phyloP scores from a whole-genome alignment of 2,113 vertebrate species.

The Varanus salvator region DNA sequence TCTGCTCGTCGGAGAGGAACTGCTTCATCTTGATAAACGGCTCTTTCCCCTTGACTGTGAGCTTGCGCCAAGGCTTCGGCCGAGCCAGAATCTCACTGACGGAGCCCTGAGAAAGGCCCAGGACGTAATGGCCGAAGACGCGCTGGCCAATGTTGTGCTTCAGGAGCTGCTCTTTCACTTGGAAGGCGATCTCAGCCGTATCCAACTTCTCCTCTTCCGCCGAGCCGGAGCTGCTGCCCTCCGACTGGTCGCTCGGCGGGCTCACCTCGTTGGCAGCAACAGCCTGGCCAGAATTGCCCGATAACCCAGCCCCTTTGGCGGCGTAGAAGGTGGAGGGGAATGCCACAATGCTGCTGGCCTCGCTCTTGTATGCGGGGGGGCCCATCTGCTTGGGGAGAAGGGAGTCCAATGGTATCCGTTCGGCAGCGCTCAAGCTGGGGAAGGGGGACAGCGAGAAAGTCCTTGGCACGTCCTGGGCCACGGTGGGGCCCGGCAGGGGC shows the following conservation, averaged over 20 bases:
- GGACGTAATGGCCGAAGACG: constrained; percentile 96
- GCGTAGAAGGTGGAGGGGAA: constrained; percentile 88
- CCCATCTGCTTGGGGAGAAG: constrained; percentile 85
- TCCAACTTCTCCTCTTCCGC: constrained; percentile 93
- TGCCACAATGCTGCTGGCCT: too few species aligned
- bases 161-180: constrained; percentile 98
- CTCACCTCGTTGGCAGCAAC: constrained; percentile 71
- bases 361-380: constrained; percentile 86
- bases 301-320: constrained; percentile 81
- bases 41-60: constrained; percentile 98
- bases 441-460: constrained; percentile 88
- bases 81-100: constrained; percentile 98
- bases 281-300: constrained; percentile 53
- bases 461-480: constrained; percentile 75
- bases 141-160: constrained; percentile 99
- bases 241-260: constrained; percentile 82
- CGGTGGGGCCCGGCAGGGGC: constrained; percentile 60
- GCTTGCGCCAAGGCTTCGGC: constrained; percentile 98
- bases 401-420: constrained; percentile 81
- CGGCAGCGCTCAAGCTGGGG: constrained; percentile 61
- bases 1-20: constrained; percentile 97
- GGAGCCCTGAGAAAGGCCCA: constrained; percentile 96
- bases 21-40: constrained; percentile 99
- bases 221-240: constrained; percentile 74
- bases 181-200: constrained; percentile 95